Evolutionary conservation across 2,888 invertebrate genomes (phyloP).

Genomic region (Acleris literana): DNA sequence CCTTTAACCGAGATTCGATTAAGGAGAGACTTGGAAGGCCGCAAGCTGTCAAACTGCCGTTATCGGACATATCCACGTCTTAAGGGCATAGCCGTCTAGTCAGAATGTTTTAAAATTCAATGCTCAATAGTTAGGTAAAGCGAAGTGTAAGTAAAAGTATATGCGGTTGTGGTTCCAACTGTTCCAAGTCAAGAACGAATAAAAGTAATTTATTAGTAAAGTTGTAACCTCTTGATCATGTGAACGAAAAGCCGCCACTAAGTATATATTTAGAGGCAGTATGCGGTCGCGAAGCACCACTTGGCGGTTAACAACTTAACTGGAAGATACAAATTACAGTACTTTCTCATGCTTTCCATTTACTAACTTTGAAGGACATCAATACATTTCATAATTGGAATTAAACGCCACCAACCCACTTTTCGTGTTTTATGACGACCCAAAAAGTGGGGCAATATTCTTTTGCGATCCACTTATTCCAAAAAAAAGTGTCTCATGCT

Average conservation of each 20-base stretch:
- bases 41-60: constrained; percentile 17
- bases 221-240: background rate
- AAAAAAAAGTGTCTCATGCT: constrained; percentile 21
- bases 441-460: constrained; percentile 9
- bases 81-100: too few species aligned
- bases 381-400: background rate
- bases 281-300: constrained; percentile 14
- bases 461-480: constrained; percentile 18
- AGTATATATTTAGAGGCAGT: background rate
- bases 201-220: background rate
- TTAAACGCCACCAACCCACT: background rate
- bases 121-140: too few species aligned
- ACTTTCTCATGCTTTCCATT: constrained; percentile 28
- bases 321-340: constrained; percentile 7
- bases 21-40: background rate
- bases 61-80: too few species aligned
- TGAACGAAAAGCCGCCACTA: background rate
- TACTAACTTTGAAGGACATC: background rate
- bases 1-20: constrained; percentile 30
- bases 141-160: background rate
- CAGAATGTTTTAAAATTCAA: too few species aligned
- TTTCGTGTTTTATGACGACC: background rate
- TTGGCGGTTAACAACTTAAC: constrained; percentile 23
- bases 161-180: too few species aligned
- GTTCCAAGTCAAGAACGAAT: background rate